Percentiles rank a stretch among this genome's conserved stretches.
These are phyloP conservation scores for Amblyornis subalaris DNA, from an alignment of 2,113 vertebrate species.

Conservation along the genomic window DNA sequence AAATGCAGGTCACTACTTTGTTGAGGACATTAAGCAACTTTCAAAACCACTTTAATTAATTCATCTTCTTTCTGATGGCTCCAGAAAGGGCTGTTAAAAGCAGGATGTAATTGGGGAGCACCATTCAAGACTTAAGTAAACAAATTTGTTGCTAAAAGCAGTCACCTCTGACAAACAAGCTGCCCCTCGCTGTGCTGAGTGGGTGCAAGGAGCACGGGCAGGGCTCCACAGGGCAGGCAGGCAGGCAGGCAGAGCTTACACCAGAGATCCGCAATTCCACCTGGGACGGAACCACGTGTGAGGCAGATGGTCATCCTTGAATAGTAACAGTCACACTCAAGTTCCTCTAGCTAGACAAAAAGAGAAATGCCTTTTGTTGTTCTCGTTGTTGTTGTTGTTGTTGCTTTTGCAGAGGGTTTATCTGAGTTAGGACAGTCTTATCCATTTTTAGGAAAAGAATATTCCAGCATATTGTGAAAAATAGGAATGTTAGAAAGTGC, in stretches of 20 bases:
- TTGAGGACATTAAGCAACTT: background rate
- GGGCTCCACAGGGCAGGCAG: background rate
- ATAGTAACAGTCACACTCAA: background rate
- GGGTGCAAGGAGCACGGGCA: rapidly evolving
- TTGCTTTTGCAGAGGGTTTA: background rate
- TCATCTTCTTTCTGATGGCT: background rate
- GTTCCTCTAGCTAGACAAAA: background rate
- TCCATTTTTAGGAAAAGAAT: background rate
- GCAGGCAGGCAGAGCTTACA: rapidly evolving
- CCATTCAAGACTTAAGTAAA: background rate
- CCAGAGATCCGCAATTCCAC: rapidly evolving
- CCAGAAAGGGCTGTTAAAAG: background rate
- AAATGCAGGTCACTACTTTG: background rate
- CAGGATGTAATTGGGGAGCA: background rate
- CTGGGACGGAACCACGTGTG: rapidly evolving
- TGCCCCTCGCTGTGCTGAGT: rapidly evolving
- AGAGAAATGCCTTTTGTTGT: background rate
- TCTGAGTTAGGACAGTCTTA: background rate
- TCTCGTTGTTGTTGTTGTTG: background rate
- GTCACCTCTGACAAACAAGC: background rate
- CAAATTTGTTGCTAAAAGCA: background rate
- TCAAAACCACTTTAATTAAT: constrained; percentile 9
- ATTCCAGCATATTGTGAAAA: background rate
- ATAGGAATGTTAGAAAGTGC: background rate
- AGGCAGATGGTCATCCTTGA: background rate